phyloP scores from a whole-genome alignment of 2,888 invertebrate species.

The Hedya salicella region DNA sequence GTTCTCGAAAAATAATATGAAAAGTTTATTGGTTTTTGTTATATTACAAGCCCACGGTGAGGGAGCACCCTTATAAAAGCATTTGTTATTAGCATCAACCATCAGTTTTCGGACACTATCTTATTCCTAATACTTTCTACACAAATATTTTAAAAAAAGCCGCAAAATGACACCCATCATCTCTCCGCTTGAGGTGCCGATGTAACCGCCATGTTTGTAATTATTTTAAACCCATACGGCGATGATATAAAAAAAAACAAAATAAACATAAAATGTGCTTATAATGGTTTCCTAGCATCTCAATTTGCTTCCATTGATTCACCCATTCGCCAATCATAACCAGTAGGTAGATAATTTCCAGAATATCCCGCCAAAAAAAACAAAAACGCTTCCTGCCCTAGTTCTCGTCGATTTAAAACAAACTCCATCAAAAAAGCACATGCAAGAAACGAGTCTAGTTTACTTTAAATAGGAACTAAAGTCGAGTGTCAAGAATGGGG shows the following conservation, averaged over 20 bases:
- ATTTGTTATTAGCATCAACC: too few species aligned
- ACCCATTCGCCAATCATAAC: slow-evolving; percentile 16
- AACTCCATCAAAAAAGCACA: not conserved
- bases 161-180: too few species aligned
- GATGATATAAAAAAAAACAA: not conserved
- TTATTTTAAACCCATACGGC: too few species aligned
- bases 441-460: not conserved
- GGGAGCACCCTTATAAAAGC: too few species aligned
- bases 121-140: too few species aligned
- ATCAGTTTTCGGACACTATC: too few species aligned
- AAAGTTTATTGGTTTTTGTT: too few species aligned
- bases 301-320: slow-evolving; percentile 22
- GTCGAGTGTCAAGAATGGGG: not conserved
- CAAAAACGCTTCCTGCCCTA: slow-evolving; percentile 36
- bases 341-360: slow-evolving; percentile 23
- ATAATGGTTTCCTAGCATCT: slow-evolving; percentile 13
- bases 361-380: slow-evolving; percentile 23
- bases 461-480: not conserved
- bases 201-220: too few species aligned
- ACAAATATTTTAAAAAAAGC: too few species aligned
- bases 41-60: too few species aligned
- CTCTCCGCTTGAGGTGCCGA: too few species aligned
- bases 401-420: slow-evolving; percentile 23
- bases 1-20: too few species aligned
- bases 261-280: not conserved